Conservation (phyloP, 2,113 vertebrate species). For the Cebus imitator region DNA sequence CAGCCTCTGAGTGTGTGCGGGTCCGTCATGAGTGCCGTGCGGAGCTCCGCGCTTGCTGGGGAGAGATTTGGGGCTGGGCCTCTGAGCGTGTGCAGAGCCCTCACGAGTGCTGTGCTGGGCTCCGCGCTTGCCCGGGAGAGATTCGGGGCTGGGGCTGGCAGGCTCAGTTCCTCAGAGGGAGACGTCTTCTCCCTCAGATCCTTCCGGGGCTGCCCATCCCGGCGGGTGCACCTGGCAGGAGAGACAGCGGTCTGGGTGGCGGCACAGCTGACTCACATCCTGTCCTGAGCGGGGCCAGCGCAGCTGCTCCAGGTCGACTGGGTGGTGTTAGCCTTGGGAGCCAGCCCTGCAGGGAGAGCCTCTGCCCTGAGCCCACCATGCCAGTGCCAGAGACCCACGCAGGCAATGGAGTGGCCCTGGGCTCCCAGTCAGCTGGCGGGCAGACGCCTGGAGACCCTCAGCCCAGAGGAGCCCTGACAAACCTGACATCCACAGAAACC, state of each 20-base stretch:
- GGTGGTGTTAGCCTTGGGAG: background rate
- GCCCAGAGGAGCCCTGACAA: background rate
- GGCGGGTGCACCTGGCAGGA: background rate
- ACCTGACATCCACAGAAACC: background rate
- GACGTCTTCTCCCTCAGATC: background rate
- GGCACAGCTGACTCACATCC: background rate
- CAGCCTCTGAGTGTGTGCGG: too few species aligned
- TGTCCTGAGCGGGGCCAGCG: background rate
- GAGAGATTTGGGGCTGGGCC: background rate
- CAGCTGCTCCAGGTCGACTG: background rate
- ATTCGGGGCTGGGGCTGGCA: background rate
- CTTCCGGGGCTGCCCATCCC: background rate
- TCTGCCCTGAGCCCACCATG: background rate
- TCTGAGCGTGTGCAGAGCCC: too few species aligned
- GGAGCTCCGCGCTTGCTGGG: background rate
- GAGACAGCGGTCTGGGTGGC: background rate
- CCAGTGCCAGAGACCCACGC: background rate
- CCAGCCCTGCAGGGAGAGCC: background rate
- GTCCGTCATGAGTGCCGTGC: too few species aligned
- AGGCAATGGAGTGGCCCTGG: too few species aligned
- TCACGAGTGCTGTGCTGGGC: background rate
- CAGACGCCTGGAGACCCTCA: too few species aligned
- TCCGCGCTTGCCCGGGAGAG: background rate
- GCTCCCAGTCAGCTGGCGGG: too few species aligned
- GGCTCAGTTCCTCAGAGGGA: background rate